Base-by-base conservation (phyloP, 2,888 invertebrate species). In the Agonopterix subpropinquella region DNA sequence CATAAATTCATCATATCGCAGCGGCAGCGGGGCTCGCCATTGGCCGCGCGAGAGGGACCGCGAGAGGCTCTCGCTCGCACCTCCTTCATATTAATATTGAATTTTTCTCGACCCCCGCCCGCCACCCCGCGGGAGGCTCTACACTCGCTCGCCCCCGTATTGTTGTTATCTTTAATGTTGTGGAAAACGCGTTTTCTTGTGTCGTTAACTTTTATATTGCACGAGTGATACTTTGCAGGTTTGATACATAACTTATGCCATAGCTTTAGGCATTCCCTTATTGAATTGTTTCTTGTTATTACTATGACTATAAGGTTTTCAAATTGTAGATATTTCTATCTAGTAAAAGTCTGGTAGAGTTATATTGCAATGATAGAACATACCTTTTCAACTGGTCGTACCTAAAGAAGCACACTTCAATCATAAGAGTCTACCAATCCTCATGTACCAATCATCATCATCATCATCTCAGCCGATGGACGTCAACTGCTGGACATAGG, bases 61-160 rank as follows among this genome's bases (percentile, higher is more conserved):
- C 65, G 53, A 73, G 80, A 80, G 68, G 65, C 62, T 90, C 90
- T 89, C 90, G 71, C 89, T 89, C 89, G 84, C 90, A 90, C 91
- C 91, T 90, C 91, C 90, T 90, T 89, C 91, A 92, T 93, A 93
- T 93, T 93, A 93, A 93, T 93, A 93, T 93, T 92, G 92, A 92
- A 93, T 92, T 93, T 92, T 92, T 92, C 88, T 89, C 90, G 89
- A 88, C 89, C 89, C 89, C 83, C 89, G 75, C 80, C 77, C 74
- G 74, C 80, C 83, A 79, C 86, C 81, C 77, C 78, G 73, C 82
- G 84, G 86, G 87, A 86, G 86, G 86, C 86, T 85, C 83, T 87
- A 85, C 78, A 82, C 85, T 85, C 86, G 77, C 84, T 84, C 85
- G 79, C 87, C 86, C 84, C 84, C 87, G 84, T 88, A 88, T 88